Percentiles rank a stretch among this genome's conserved stretches.
Evolutionary conservation across 2,888 invertebrate genomes (phyloP).

Genomic region (Dolichopus griseipennis): DNA sequence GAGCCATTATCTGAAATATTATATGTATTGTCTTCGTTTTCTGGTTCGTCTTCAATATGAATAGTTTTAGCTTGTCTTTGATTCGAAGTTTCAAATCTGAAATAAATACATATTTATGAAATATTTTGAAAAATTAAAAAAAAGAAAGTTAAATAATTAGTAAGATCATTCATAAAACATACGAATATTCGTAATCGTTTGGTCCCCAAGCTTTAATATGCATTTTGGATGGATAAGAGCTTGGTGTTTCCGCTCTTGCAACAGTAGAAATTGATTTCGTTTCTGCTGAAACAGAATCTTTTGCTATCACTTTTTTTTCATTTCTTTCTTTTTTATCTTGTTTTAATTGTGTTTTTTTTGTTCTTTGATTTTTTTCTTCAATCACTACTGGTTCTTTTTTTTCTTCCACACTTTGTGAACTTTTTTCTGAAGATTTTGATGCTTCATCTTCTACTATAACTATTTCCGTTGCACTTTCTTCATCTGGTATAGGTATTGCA

Average conservation of each 20-base stretch:
- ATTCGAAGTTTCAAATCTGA: neutral
- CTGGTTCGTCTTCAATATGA: slow-evolving; percentile 1
- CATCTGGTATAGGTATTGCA: neutral
- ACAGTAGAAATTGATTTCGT: neutral
- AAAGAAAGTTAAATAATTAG: neutral
- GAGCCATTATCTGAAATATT: neutral
- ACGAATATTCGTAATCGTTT: slow-evolving; percentile 1
- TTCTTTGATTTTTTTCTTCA: too few species aligned
- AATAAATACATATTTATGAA: neutral
- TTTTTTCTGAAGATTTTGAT: neutral
- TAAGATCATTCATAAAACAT: neutral
- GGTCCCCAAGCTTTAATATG: neutral
- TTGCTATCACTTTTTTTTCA: neutral
- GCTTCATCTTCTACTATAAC: neutral
- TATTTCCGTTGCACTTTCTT: neutral
- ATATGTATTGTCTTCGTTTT: neutral
- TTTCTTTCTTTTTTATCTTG: neutral
- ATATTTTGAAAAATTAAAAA: neutral
- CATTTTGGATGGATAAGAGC: neutral
- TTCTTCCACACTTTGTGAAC: too few species aligned
- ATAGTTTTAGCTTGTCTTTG: neutral
- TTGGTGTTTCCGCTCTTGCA: neutral
- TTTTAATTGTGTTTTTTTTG: neutral
- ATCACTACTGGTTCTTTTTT: too few species aligned
- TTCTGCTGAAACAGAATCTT: neutral